Evolutionary conservation across 2,113 vertebrate species (phyloP), one percentile per base, ranked within the genome.

Genomic region (Grammomys surdaster): DNA sequence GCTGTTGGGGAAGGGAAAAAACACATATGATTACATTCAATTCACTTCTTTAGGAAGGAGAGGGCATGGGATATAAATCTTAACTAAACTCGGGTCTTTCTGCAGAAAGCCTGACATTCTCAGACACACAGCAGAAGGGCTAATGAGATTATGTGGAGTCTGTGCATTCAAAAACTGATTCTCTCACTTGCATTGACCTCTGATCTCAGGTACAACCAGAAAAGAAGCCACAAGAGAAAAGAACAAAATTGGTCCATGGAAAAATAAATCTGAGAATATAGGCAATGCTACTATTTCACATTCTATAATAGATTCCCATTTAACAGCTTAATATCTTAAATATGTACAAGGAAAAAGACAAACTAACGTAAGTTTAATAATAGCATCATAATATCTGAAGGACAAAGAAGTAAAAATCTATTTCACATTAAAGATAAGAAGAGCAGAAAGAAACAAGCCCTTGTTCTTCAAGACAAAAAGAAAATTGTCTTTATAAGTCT

Each of bases 1-100:
- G 99, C 99, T 99, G 99, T 99, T 98, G 98, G 98, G 96, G 98
- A 98, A 99, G 98, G 98, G 97, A 98, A 98, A 98, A 98, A 97
- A 98, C 82, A 98, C 89, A 99, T 67, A 97, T 98, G 75, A 98
- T 99, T 99, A 99, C 98, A 98, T 82, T 3, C 97, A 97, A 96
- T 97, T 98, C 31, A 95, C 92, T 96, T 94, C 92, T 94, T 97
- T 69, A 96, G 95, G 96, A 96, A 96, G 96, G 95, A 43, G 97
- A 97, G 96, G 92, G 89, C 96, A 94, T 78, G 92, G 89, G 97
- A 97, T 97, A 94, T 96, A 97, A 93, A 97, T 92, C 70, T 97
- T 51, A 96, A 54, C 60, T 14, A 82, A 40, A 77, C 81, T 96
- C 89, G 78, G 9, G 14, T 40, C 46, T 80, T 95, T 80, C 28